A percentile compares a stretch with the other conserved stretches of the same genome.
These are phyloP conservation scores for Crepidodera aurea DNA, from an alignment of 2,888 invertebrate species.

Conservation along the genomic window DNA sequence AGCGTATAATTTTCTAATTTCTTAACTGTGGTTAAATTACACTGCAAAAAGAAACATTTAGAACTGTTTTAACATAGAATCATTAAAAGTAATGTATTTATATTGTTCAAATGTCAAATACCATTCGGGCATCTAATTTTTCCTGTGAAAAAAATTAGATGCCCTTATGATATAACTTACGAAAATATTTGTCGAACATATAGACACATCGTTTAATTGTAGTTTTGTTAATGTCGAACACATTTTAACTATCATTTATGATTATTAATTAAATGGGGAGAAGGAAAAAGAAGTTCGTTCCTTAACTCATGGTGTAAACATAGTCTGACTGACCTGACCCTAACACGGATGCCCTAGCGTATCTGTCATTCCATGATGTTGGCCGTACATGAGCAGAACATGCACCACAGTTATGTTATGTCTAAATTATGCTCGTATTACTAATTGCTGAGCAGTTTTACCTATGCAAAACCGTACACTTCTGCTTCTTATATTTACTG, in stretches of 20 bases:
- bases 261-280: too few species aligned
- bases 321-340: neutral
- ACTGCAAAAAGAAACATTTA: neutral
- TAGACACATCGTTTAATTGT: too few species aligned
- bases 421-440: slow-evolving; percentile 38
- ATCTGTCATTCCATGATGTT: slow-evolving; percentile 20
- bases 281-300: neutral
- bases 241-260: too few species aligned
- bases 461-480: slow-evolving; percentile 28
- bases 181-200: too few species aligned
- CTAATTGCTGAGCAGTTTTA: slow-evolving; percentile 36
- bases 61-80: too few species aligned
- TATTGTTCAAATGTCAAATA: too few species aligned
- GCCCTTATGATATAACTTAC: too few species aligned
- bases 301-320: neutral
- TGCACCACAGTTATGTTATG: slow-evolving; percentile 35
- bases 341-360: neutral
- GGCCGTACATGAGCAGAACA: slow-evolving; percentile 21
- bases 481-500: slow-evolving; percentile 16
- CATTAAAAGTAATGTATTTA: too few species aligned
- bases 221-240: too few species aligned
- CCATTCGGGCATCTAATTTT: too few species aligned
- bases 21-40: neutral
- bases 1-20: slow-evolving; percentile 14
- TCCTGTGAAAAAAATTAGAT: too few species aligned